A percentile compares a stretch with the other conserved stretches of the same genome.
Evolutionary conservation across 2,797 vertebrate genomes (phyloP).

Genomic region (Leucoraja ocellata): DNA sequence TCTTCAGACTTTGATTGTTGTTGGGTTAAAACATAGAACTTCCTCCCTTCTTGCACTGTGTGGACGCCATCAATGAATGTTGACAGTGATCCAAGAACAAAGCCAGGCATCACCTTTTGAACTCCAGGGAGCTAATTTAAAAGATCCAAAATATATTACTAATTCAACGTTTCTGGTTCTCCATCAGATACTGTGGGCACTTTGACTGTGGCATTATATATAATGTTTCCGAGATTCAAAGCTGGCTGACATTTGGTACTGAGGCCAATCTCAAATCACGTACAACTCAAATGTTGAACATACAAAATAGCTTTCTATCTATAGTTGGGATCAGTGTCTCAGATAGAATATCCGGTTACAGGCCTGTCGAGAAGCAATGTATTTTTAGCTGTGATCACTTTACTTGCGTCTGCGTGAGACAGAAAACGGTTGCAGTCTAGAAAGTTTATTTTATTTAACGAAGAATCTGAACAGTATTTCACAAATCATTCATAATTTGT

Average conservation of each 20-base stretch:
- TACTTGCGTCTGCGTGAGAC: not conserved
- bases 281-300: not conserved
- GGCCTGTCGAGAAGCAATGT: not conserved
- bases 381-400: constrained; percentile 28
- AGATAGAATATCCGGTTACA: constrained; percentile 5
- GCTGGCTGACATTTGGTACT: not conserved
- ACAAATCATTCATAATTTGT: constrained; percentile 11
- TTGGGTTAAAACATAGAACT: not conserved
- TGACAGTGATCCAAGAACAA: not conserved
- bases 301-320: constrained; percentile 15
- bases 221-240: not conserved
- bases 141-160: not conserved
- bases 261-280: not conserved
- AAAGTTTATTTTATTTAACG: constrained; percentile 27
- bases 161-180: not conserved
- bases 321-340: not conserved
- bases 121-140: not conserved
- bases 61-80: not conserved
- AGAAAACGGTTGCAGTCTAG: not conserved
- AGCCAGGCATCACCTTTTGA: not conserved
- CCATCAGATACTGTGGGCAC: not conserved
- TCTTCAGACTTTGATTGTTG: too few species aligned
- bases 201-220: not conserved
- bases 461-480: constrained; percentile 28
- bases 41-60: not conserved